Evolutionary conservation across 2,113 vertebrate species (phyloP).

Genomic region (Lagopus leucura): DNA sequence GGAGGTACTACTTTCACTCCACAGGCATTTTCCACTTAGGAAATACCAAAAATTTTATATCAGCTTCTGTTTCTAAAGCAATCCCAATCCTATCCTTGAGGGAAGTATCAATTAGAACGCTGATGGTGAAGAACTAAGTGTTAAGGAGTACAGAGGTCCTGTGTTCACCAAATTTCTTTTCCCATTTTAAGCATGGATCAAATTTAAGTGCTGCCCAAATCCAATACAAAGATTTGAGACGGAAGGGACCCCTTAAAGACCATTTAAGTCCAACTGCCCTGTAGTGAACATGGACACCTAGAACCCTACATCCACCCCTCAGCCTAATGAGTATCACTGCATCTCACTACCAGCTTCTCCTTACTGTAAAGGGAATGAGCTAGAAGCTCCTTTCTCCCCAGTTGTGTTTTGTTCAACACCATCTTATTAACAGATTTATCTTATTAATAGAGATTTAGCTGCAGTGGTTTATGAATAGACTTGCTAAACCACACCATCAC

Average conservation of each 20-base stretch:
- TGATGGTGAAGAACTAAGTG: no score
- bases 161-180: no score
- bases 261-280: no score
- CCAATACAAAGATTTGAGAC: no score
- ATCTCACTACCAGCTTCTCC: neutral
- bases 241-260: no score
- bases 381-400: neutral
- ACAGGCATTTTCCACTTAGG: neutral
- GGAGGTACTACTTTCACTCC: neutral
- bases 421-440: neutral
- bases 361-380: neutral
- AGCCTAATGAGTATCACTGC: no score
- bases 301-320: no score
- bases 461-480: neutral
- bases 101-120: no score
- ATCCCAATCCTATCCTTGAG: neutral
- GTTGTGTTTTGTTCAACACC: neutral
- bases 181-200: no score
- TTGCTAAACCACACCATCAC: rapidly evolving
- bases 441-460: neutral
- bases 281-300: no score
- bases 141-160: no score
- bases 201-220: no score
- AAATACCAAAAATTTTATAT: neutral
- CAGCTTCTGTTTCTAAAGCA: neutral